Conservation (phyloP, 1,140 invertebrate species). For the Papilio dardanus region DNA sequence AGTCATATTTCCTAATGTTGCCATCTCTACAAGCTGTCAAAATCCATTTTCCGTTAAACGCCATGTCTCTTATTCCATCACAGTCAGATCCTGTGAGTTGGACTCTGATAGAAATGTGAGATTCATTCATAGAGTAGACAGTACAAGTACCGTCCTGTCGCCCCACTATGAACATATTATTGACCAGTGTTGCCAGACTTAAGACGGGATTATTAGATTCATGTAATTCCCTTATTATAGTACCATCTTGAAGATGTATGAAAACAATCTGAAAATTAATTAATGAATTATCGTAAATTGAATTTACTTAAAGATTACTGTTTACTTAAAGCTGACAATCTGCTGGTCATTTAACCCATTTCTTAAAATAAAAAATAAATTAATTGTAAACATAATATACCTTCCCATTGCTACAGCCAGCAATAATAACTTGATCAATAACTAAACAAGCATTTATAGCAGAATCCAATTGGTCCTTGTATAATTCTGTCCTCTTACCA, state of each 20-base stretch:
- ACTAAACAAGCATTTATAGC: constrained; percentile 82
- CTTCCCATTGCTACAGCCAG: constrained; percentile 83
- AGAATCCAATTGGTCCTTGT: constrained; percentile 66
- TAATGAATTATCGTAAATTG: neutral
- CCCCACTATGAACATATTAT: constrained; percentile 76
- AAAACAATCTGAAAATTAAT: constrained; percentile 63
- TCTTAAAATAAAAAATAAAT: constrained; percentile 54
- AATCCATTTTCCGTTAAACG: constrained; percentile 82
- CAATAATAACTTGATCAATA: constrained; percentile 67
- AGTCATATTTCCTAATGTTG: constrained; percentile 83
- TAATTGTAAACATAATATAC: constrained; percentile 52
- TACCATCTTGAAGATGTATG: constrained; percentile 59
- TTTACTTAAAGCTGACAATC: too few species aligned
- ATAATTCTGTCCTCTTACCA: constrained; percentile 81
- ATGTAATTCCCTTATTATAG: constrained; percentile 65
- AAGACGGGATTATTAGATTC: constrained; percentile 80
- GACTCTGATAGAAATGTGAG: constrained; percentile 72
- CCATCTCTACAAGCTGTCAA: constrained; percentile 84
- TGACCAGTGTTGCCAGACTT: constrained; percentile 63
- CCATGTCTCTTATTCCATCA: constrained; percentile 85
- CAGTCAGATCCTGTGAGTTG: constrained; percentile 87
- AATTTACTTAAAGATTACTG: neutral
- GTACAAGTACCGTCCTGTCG: constrained; percentile 85
- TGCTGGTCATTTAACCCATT: too few species aligned
- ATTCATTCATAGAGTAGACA: constrained; percentile 63